Evolutionary conservation across 2,113 vertebrate genomes (phyloP), one percentile per base, ranked within the genome.

Genomic region (Proteles cristata): DNA sequence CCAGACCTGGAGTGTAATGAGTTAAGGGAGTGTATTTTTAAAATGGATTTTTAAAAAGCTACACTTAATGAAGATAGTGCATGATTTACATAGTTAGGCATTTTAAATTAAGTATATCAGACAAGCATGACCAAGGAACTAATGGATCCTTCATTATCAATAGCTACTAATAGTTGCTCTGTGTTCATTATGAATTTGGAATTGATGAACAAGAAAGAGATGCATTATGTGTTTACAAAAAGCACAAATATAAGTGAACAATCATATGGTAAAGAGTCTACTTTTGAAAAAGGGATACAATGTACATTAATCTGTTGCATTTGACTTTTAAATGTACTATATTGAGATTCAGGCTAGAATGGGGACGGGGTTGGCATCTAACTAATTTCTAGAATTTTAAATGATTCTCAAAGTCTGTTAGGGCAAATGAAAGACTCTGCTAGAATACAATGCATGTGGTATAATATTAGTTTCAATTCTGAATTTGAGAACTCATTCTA

Each of bases 21-120:
- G 63, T 35, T 90, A 90, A 96, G 45, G 39, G 23, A 79, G 45
- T 6, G 25, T 73, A 50, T 81, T 86, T 88, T 71, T 2, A 73
- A 65, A 93, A 91, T 25, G 7, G 26, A 88, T 88, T 66, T 90
- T 25, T 33, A 28, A 91, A 82, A 65, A 65, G 2, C 21, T 58
- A 14, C 14, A 48, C 25, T 85, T 15, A 92, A 73, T 65, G 23
- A 79, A 93, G 8, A 14, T 35, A 28, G 5, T 68, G 48, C 19
- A 39, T 2, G 77, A 83, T 65, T 84, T 85, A 86, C 12, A 65
- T 31, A 48, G 23, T 76, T 53, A 50, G 79, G 0, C 12, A 81
- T 94, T 89, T 71, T 74, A 79, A 93, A 77, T 90, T 94, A 90
- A 90, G 4, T 73, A 33, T 28, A 50, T 33, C 55, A 94, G 39